Conservation (phyloP, 2,797 vertebrate species). For the Bovichtus variegatus region DNA sequence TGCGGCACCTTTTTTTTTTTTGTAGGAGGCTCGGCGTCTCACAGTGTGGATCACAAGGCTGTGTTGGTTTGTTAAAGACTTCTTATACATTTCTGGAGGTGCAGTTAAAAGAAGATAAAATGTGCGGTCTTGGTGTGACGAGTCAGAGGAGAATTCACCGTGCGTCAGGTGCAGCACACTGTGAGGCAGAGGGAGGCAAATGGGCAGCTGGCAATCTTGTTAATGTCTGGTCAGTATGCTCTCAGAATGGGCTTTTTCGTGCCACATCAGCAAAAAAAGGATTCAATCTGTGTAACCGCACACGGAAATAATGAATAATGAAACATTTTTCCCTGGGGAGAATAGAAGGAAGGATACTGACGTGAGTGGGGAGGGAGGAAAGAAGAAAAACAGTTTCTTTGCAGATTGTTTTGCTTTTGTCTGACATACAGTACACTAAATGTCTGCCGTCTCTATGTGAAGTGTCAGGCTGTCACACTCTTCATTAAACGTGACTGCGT, state of each 20-base stretch:
- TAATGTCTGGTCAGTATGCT: constrained; percentile 37
- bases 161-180: not conserved
- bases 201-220: constrained; percentile 32
- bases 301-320: constrained; percentile 27
- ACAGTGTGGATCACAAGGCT: constrained; percentile 3
- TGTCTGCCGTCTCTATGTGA: constrained; percentile 7
- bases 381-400: constrained; percentile 21
- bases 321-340: constrained; percentile 9
- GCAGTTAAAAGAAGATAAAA: constrained; percentile 6
- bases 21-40: constrained; percentile 20
- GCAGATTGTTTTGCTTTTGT: constrained; percentile 31
- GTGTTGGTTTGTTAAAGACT: not conserved
- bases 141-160: not conserved
- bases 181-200: constrained; percentile 17
- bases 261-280: constrained; percentile 25
- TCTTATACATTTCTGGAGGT: not conserved
- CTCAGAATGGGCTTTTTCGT: constrained; percentile 30
- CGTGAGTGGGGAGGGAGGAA: not conserved
- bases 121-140: not conserved
- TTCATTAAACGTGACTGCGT: constrained; percentile 23
- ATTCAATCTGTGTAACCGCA: constrained; percentile 25
- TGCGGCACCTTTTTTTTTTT: constrained; percentile 14
- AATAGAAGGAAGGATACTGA: constrained; percentile 33
- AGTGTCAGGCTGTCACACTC: constrained; percentile 13
- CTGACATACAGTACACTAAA: not conserved